Base-by-base conservation (phyloP, 2,888 invertebrate species). In the Melangyna quadrimaculata region DNA sequence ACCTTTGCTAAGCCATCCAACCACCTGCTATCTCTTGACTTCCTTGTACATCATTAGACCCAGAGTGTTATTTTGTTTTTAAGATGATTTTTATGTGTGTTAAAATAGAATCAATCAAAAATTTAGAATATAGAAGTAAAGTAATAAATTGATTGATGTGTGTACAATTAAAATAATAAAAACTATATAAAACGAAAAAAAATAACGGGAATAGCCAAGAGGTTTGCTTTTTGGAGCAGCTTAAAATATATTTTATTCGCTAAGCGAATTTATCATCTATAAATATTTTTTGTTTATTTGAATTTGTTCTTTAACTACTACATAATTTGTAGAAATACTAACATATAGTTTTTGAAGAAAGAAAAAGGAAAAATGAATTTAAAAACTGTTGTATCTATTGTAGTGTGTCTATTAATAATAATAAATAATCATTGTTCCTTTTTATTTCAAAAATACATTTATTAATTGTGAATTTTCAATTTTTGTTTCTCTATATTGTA, bases 21-120 rank as follows among this genome's bases (percentile, higher is more conserved):
- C 48, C 12, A 32, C 32, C 17, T 24, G 7, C 24, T 70, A 67
- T 19, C n/a, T 40, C 32, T 48, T 32, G 1, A 45, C 9, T 29
- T 48, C 69, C 63, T 74, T 78, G 73, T 78, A 78, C 63, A 78
- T 70, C 78, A 72, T 45, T 19, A 69, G 67, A 51, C 51, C 57
- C 45, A 37, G 67, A 75, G 75, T 84, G 75, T 84, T 79, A 79
- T 72, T 75, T 72, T 79, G 71, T 79, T 84, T 84, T 65, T 75
- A 78, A 78, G 70, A 78, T 78, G 71, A 74, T 83, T 83, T 83
- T 40, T 78, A 74, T 74, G 78, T 78, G 83, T 83, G 74, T 83
- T 73, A 70, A n/a, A 75, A 72, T 55, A 59, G 72, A 77, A 40
- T 32, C 35, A 65, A 67, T 17, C 12, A 67, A 59, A 14, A 10